Evolutionary conservation across 64 coral and sea anemone species (phyloP).

Genomic region (Pocillopora damicornis): DNA sequence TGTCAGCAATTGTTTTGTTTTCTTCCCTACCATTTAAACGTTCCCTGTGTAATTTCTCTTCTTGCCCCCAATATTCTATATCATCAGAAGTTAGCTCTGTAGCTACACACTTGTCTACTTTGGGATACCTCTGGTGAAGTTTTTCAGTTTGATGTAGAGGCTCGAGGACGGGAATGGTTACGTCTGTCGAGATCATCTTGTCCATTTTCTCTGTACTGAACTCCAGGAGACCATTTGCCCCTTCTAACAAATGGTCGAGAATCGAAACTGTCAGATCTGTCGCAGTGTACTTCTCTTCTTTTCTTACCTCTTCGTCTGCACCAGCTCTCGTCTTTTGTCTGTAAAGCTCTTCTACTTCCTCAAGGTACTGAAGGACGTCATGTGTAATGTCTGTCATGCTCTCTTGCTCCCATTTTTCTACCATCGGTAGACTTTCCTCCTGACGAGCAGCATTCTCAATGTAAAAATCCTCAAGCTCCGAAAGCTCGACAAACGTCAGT

Average conservation of each 20-base stretch:
- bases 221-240: not conserved
- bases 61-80: slow-evolving; percentile 40
- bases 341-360: not conserved
- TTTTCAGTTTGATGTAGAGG: not conserved
- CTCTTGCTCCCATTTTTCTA: slow-evolving; percentile 33
- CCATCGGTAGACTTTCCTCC: not conserved
- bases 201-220: not conserved
- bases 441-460: slow-evolving; percentile 21
- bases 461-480: slow-evolving; percentile 36
- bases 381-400: slow-evolving; percentile 57
- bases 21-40: slow-evolving; percentile 15
- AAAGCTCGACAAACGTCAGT: slow-evolving; percentile 14
- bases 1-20: not conserved
- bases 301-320: not conserved
- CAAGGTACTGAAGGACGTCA: slow-evolving; percentile 38
- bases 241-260: slow-evolving; percentile 11
- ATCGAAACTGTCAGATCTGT: slow-evolving; percentile 22
- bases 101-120: slow-evolving; percentile 2
- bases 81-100: slow-evolving; percentile 28
- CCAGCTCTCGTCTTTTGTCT: not conserved
- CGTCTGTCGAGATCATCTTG: not conserved
- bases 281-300: slow-evolving; percentile 20
- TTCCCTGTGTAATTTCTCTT: slow-evolving; percentile 24
- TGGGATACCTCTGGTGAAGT: not conserved
- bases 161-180: slow-evolving; percentile 19